Evolutionary conservation across 1,140 invertebrate species (phyloP), one percentile per base, ranked within the genome.

Genomic region (Drosophila bocqueti): DNA sequence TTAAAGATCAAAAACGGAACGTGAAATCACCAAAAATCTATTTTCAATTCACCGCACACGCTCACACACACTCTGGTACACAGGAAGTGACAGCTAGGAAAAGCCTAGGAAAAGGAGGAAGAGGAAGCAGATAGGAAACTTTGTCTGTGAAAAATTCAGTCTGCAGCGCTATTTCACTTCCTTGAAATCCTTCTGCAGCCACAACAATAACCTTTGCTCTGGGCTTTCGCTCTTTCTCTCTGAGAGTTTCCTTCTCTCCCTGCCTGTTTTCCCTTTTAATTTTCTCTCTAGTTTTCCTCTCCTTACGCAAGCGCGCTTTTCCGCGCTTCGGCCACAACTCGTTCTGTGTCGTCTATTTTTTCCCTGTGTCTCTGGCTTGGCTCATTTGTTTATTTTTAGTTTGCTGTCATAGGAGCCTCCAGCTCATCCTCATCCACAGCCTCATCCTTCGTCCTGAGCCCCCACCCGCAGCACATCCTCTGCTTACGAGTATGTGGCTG

Each of bases 321-420:
- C 31, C 13, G 42, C 10, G 46, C 68, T 26, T 57, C 54, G 54
- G 43, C 38, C 66, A 49, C 66, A 58, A 72, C 66, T 77, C 65
- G 59, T 71, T 60, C 46, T 47, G 69, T 40, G 54, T 57, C 54
- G 54, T 64, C 61, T 40, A 10, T 57, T 60, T 71, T 71, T 54
- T 52, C 10, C 29, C 49, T 26, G 21, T 40, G 21, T 64, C 73
- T 66, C 64, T 67, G 64, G 65, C 77, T 75, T 85, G 85, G 85
- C 81, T 89, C 81, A 90, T 89, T 89, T 89, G 79, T 89, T 89
- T 90, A 89, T 89, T 89, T 90, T 89, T 89, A 89, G 81, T 85
- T 69, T 76, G 69, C 81, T 83, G 76, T 87, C 84, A 87, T 83
- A 81, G 79, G 75, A 65, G 66, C 38, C 65, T 55, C 43, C 43